Evolutionary conservation across 2,888 invertebrate genomes (phyloP).

Genomic region (Podotricha telesiphe): DNA sequence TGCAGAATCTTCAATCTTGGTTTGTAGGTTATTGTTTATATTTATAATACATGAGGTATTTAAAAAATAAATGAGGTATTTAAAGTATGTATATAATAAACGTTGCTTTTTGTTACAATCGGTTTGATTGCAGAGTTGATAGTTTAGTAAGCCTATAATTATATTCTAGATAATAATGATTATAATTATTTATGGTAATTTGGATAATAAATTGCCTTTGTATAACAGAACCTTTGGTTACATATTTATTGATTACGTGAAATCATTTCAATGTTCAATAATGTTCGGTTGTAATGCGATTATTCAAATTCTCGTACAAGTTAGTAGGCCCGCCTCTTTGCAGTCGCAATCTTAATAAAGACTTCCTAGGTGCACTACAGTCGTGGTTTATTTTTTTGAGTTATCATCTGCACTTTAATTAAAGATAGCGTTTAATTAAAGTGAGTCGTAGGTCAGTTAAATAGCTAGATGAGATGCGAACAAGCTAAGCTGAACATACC

Average conservation of each 20-base stretch:
- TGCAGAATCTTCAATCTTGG: constrained; percentile 50
- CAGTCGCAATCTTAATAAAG: constrained; percentile 81
- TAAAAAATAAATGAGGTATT: neutral
- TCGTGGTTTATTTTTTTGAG: constrained; percentile 73
- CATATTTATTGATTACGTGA: constrained; percentile 15
- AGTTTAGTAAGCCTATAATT: neutral
- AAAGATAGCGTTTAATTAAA: constrained; percentile 79
- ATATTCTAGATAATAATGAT: neutral
- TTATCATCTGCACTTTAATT: constrained; percentile 69
- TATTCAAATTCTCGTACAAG: constrained; percentile 79
- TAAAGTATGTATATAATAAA: neutral
- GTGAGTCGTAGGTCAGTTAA: constrained; percentile 66
- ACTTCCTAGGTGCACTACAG: constrained; percentile 75
- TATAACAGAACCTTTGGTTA: constrained; percentile 10
- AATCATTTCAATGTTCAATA: constrained; percentile 44
- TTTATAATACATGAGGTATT: neutral
- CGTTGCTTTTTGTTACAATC: neutral
- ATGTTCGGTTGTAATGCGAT: constrained; percentile 54
- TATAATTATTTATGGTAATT: constrained; percentile 5
- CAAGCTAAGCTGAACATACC: constrained; percentile 40
- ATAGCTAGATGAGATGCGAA: constrained; percentile 58
- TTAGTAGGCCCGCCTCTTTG: constrained; percentile 74
- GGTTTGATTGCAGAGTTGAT: neutral
- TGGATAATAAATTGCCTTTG: neutral
- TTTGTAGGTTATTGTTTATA: constrained; percentile 16